Conservation (phyloP, 92 coral and sea anemone species). For the Phenganax subtilis region DNA sequence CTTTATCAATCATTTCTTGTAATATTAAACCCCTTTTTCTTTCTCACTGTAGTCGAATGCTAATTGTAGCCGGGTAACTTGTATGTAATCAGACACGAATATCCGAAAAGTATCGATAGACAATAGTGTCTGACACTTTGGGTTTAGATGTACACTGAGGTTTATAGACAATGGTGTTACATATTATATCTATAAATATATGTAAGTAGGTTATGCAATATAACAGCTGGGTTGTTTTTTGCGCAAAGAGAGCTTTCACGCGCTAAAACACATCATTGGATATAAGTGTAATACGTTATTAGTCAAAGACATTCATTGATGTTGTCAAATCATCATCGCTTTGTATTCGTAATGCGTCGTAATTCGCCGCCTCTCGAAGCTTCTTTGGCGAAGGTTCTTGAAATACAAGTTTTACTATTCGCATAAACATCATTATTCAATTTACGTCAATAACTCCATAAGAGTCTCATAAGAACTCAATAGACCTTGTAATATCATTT, state of each 20-base stretch:
- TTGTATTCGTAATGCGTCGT: background rate
- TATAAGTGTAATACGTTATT: no score
- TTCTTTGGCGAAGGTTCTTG: background rate
- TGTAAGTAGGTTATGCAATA: no score
- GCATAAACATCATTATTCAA: conserved; percentile 9
- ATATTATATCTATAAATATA: no score
- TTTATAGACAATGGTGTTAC: background rate
- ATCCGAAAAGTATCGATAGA: background rate
- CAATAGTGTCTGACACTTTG: background rate
- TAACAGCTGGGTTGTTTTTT: no score
- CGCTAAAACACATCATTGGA: no score
- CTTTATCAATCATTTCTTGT: no score
- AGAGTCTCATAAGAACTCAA: background rate
- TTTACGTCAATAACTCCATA: conserved; percentile 4
- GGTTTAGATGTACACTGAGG: background rate
- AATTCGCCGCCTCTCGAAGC: background rate
- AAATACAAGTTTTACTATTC: background rate
- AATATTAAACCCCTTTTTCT: no score
- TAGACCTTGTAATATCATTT: background rate
- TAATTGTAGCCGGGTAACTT: no score
- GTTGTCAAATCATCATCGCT: no score
- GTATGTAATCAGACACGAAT: background rate
- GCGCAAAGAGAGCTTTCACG: no score
- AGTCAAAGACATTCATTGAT: no score
- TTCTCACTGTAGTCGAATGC: no score